These are phyloP conservation scores for Drosophila nigromelanica DNA, from an alignment of 1,140 invertebrate genomes.

Conservation along the genomic window DNA sequence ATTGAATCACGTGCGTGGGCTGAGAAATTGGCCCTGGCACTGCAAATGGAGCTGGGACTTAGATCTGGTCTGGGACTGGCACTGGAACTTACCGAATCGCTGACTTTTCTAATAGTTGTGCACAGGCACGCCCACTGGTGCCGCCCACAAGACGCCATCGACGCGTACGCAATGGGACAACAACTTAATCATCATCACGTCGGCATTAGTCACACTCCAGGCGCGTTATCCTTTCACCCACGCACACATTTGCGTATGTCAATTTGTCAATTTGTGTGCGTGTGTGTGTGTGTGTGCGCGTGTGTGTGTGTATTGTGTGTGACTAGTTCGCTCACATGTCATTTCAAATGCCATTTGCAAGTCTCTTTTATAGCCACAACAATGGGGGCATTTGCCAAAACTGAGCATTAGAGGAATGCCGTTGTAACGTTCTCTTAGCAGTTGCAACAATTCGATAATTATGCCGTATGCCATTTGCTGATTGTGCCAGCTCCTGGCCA, in stretches of 20 bases:
- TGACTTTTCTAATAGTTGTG: constrained; percentile 44
- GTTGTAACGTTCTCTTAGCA: constrained; percentile 6
- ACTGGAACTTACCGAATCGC: constrained; percentile 37
- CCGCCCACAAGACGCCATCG: constrained; percentile 48
- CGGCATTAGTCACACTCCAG: constrained; percentile 74
- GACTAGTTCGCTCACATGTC: constrained; percentile 57
- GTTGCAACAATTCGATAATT: constrained; percentile 71
- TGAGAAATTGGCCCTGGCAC: constrained; percentile 40
- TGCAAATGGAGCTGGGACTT: constrained; percentile 40
- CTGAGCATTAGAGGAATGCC: constrained; percentile 10
- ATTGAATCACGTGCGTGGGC: constrained; percentile 74
- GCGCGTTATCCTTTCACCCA: constrained; percentile 64
- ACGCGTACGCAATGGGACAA: constrained; percentile 57
- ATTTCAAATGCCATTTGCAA: constrained; percentile 73
- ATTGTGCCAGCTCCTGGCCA: constrained; percentile 7
- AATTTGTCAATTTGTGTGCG: background rate
- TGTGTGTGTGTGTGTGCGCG: constrained; percentile 12
- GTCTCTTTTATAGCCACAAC: constrained; percentile 72
- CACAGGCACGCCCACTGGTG: constrained; percentile 46
- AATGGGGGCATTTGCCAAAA: constrained; percentile 71
- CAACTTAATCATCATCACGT: constrained; percentile 81
- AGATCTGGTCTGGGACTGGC: constrained; percentile 19
- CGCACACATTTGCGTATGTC: constrained; percentile 3
- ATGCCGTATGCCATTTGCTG: constrained; percentile 66
- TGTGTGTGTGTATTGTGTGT: constrained; percentile 24